These are phyloP conservation scores for Cavia porcellus DNA, from an alignment of 2,113 vertebrate species.

Conservation along the genomic window DNA sequence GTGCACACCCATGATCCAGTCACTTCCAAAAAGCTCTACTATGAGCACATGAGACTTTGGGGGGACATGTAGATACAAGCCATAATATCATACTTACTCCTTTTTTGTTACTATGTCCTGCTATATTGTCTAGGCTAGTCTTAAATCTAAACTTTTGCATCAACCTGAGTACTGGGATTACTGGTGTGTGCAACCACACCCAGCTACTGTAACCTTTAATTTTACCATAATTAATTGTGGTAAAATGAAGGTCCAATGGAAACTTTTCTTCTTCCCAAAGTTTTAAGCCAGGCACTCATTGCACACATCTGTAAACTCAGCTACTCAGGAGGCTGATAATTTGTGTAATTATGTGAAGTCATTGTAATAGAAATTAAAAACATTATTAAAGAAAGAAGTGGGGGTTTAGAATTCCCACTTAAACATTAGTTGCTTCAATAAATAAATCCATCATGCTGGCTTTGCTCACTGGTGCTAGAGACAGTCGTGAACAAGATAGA, in stretches of 20 bases:
- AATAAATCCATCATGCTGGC: fast-evolving
- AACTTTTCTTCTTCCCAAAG: not conserved
- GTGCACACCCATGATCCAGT: not conserved
- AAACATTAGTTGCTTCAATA: not conserved
- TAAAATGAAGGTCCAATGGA: not conserved
- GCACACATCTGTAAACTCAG: not conserved
- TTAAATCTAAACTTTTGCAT: not conserved
- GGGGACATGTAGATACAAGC: not conserved
- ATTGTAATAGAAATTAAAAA: not conserved
- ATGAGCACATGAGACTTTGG: not conserved
- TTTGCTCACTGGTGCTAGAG: not conserved
- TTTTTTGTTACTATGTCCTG: not conserved
- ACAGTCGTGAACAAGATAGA: not conserved
- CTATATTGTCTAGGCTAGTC: not conserved
- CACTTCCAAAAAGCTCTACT: not conserved
- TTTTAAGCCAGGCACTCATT: not conserved
- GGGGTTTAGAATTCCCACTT: not conserved
- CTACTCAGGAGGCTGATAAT: not conserved
- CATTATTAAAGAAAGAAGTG: not conserved
- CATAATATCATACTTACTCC: not conserved
- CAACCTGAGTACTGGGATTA: not conserved
- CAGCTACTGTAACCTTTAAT: not conserved
- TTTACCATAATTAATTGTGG: not conserved
- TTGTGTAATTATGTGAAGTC: not conserved
- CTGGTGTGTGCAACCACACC: not conserved